Evolutionary conservation across 2,888 invertebrate species (phyloP), one percentile per base, ranked within the genome.

Genomic region (Noctua janthina): DNA sequence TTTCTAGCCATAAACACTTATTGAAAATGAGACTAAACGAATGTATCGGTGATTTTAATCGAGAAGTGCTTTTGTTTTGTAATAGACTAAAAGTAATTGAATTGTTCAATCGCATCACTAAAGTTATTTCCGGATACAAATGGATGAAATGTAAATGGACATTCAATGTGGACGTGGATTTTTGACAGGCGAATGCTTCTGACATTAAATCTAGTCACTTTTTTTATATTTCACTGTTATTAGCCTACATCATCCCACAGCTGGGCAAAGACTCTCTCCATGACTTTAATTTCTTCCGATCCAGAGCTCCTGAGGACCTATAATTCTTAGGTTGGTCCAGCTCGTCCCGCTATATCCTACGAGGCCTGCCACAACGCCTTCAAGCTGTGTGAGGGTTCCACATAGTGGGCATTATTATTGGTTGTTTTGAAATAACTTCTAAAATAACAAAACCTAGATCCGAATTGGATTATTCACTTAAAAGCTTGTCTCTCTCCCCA

Each of bases 391-490:
- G 39, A 39, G 2, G 15, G 15, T 7, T 7, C 7, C 43, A 43
- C 7, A 43, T 7, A 46, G 10, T 7, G 1, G 10, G 7, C 0
- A 46, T 46, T 46, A 10, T 1, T 46, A 46, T 46, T 46, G 10
- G 46, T 46, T 10, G 10, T 46, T 43, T 7, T 43, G 7, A 43
- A 43, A 43, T 39, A 39, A 5, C 39, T 43, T 43, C 15, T 29
- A 62, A 62, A 62, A 62, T 1, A 62, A 62, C 62, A 62, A 64
- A 64, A 64, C 20, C 46, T 68, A 46, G 7, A 59, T 59, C 29
- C 66, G n/a, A 64, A 74, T 74, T 59, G 29, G 46, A 46, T 67
- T 39, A 72, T 74, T 69, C 70, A 81, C 74, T 69, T 49, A 79
- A 67, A 82, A 74, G 68, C 51, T 43, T 78, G 64, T 75, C 71